Evolutionary conservation across 2,797 vertebrate species (phyloP).

Genomic region (Apogon talboti): DNA sequence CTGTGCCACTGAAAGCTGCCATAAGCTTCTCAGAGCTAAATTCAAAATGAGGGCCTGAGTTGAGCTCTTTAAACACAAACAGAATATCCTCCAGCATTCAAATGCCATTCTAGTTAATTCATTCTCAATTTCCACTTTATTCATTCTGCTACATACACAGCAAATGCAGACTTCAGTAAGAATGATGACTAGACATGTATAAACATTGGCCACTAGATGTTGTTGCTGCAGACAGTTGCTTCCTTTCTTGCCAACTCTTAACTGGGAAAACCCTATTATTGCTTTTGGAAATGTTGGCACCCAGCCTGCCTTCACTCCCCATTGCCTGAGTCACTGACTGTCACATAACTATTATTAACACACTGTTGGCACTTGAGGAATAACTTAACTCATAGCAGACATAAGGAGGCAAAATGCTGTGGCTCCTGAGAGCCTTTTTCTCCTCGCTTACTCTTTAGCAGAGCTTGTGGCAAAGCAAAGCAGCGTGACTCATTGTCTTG

Average conservation of each 20-base stretch:
- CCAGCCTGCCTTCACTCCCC: conserved; percentile 41
- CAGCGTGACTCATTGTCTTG: conserved; percentile 63
- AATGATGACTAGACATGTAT: conserved; percentile 47
- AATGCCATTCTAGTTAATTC: conserved; percentile 45
- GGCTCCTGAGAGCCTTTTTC: conserved; percentile 49
- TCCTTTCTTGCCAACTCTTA: conserved; percentile 48
- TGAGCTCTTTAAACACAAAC: conserved; percentile 65
- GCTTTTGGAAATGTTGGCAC: conserved; percentile 63
- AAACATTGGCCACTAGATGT: conserved; percentile 45
- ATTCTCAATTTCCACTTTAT: conserved; percentile 20
- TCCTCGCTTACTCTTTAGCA: conserved; percentile 52
- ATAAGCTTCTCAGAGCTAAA: conserved; percentile 66
- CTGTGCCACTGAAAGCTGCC: conserved; percentile 50
- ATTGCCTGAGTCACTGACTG: conserved; percentile 61
- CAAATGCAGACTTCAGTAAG: conserved; percentile 57
- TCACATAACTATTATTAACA: conserved; percentile 72
- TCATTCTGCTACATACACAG: conserved; percentile 44
- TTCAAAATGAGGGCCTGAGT: conserved; percentile 61
- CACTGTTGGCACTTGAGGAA: conserved; percentile 65
- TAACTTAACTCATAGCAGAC: conserved; percentile 56
- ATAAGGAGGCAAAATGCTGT: conserved; percentile 49
- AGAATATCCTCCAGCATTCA: conserved; percentile 42
- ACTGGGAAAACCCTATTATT: conserved; percentile 58
- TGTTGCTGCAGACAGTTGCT: conserved; percentile 36
- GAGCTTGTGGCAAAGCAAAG: conserved; percentile 55